A percentile compares a stretch with the other conserved stretches of the same genome.
phyloP scores from a whole-genome alignment of 1,140 invertebrate genomes.

The Coelopa frigida region DNA sequence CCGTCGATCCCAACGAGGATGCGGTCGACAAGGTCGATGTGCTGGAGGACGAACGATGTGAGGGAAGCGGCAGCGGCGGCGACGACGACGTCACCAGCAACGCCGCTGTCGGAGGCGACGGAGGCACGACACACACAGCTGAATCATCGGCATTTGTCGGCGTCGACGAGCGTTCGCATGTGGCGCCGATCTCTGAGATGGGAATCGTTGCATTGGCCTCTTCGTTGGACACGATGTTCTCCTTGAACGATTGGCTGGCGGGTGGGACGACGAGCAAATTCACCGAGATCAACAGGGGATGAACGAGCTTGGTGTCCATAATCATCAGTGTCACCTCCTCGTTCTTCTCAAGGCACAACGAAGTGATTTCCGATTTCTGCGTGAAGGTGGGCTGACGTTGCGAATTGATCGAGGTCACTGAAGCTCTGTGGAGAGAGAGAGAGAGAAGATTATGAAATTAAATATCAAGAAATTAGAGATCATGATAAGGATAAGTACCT shows the following conservation, averaged over 20 bases:
- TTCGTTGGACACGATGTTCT: conserved; percentile 23
- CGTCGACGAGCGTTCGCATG: conserved; percentile 25
- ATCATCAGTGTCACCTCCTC: conserved; percentile 59
- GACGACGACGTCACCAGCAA: conserved; percentile 22
- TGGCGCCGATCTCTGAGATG: conserved; percentile 39
- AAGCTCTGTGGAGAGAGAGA: conserved; percentile 47
- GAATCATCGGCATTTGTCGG: conserved; percentile 28
- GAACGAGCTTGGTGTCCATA: conserved; percentile 54
- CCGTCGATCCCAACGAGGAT: conserved; percentile 3
- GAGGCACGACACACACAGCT: conserved; percentile 29
- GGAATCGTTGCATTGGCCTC: conserved; percentile 24
- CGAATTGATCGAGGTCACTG: conserved; percentile 57
- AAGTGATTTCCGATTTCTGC: conserved; percentile 55
- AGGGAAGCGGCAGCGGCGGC: conserved; percentile 1
- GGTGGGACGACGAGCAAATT: conserved; percentile 62
- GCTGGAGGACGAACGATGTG: conserved; percentile 1
- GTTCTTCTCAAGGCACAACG: conserved; percentile 55
- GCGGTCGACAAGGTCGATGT: conserved; percentile 6
- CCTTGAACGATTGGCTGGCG: conserved; percentile 32
- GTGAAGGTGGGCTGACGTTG: conserved; percentile 56
- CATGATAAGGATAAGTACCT: conserved; percentile 44
- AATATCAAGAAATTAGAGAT: conserved; percentile 3
- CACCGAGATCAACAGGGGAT: conserved; percentile 61
- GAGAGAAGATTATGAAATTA: conserved; percentile 9
- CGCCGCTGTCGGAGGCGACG: conserved; percentile 21